phyloP scores from a whole-genome alignment of 2,797 vertebrate genomes.

The Pseudochaenichthys georgianus region DNA sequence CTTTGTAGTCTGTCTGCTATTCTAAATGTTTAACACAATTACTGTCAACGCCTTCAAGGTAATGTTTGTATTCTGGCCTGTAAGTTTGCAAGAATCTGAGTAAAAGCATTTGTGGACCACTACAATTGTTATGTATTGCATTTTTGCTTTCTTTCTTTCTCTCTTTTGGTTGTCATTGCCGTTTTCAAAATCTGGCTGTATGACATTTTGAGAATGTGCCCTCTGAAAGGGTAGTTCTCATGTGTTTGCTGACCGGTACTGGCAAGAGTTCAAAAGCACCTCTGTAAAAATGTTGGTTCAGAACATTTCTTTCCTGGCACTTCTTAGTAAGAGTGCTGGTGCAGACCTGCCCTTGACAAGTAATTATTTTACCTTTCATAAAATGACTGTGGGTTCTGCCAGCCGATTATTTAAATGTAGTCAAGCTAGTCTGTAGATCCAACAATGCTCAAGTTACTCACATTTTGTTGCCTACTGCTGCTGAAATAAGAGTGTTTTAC shows the following conservation, averaged over 20 bases:
- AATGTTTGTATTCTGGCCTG: slow-evolving; percentile 12
- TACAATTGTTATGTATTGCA: neutral
- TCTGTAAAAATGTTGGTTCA: slow-evolving; percentile 17
- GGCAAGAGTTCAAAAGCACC: slow-evolving; percentile 27
- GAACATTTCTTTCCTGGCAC: slow-evolving; percentile 14
- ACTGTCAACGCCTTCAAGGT: slow-evolving; percentile 7
- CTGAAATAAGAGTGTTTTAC: neutral
- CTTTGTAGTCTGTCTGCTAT: slow-evolving; percentile 11
- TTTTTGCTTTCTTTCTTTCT: slow-evolving; percentile 1
- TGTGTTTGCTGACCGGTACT: slow-evolving; percentile 20
- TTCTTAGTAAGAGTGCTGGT: slow-evolving; percentile 3
- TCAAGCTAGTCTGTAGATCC: neutral
- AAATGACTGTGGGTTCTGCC: neutral
- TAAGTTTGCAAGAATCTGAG: slow-evolving; percentile 2
- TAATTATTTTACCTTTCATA: neutral
- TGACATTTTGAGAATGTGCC: slow-evolving; percentile 28
- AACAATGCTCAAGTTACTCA: neutral
- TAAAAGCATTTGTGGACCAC: slow-evolving; percentile 19
- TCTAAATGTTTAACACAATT: slow-evolving; percentile 8
- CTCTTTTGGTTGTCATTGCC: neutral
- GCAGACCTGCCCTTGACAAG: slow-evolving; percentile 17
- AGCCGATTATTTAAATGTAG: neutral
- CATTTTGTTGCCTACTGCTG: neutral
- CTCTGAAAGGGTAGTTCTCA: slow-evolving; percentile 10
- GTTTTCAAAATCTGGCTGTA: slow-evolving; percentile 19